These are phyloP conservation scores for Hyles lineata DNA, from an alignment of 2,888 invertebrate genomes.

Conservation along the genomic window DNA sequence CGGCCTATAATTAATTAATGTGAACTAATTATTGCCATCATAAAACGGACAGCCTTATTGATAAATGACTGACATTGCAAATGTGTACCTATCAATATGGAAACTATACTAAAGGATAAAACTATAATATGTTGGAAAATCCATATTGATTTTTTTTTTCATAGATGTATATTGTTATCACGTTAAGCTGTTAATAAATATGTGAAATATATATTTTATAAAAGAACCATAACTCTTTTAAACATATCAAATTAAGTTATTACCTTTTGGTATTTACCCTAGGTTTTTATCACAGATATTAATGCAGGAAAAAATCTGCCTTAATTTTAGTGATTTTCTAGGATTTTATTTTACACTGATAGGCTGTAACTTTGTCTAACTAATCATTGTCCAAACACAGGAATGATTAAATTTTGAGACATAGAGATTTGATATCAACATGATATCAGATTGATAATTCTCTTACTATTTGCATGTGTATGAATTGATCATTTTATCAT, in stretches of 20 bases:
- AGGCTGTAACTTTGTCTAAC: constrained; percentile 29
- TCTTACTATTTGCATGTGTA: constrained; percentile 24
- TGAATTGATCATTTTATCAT: constrained; percentile 37
- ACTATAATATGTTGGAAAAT: background rate
- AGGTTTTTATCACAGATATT: too few species aligned
- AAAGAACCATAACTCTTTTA: too few species aligned
- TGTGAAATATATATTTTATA: too few species aligned
- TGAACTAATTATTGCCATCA: background rate
- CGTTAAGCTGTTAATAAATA: too few species aligned
- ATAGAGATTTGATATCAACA: constrained; percentile 40
- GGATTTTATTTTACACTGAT: constrained; percentile 25
- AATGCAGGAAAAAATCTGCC: background rate
- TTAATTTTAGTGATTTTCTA: constrained; percentile 23
- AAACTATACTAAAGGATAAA: background rate
- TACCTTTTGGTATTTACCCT: too few species aligned
- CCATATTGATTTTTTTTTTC: too few species aligned
- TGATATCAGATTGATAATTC: constrained; percentile 42
- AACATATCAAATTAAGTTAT: too few species aligned
- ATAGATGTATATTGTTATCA: too few species aligned
- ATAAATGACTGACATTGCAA: constrained; percentile 6
- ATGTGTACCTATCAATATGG: background rate
- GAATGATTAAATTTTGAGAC: constrained; percentile 25
- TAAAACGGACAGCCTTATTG: constrained; percentile 5
- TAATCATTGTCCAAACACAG: constrained; percentile 22
- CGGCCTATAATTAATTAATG: background rate